Base-by-base conservation (phyloP, 1,140 invertebrate genomes). In the Radopholus similis region DNA sequence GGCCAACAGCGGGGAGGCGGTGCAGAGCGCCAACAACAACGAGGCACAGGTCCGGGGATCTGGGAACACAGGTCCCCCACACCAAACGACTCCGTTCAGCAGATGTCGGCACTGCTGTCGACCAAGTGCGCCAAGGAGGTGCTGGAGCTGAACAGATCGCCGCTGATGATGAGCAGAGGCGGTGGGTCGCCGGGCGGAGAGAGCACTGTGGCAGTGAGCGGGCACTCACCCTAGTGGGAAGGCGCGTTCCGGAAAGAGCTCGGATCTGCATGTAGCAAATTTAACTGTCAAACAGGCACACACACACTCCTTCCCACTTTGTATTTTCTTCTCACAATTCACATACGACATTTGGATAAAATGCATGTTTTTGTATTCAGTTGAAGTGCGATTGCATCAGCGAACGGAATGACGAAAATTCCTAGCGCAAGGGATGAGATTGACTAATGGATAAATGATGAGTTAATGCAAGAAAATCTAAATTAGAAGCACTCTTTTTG, bases 121-220 rank as follows among this genome's bases (percentile, higher is more conserved):
- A 38, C 59, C 40, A 62, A 62, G 18, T 62, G 59, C 34, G 59
- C 26, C 28, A 62, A 47, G 18, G 59, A 62, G 30, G 9, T 28
- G 47, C 30, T 23, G 18, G 47, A 51, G 3, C 18, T 26, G 2
- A 51, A 51, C 47, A 51, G 59, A 26, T 62, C 59, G 11, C 59
- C 59, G 21, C 23, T 9, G 4, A 51, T 28, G 4, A 38, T 13
- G 18, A 60, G 37, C n/a, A n/a, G n/a, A n/a, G n/a, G n/a, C 13
- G 38, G 49, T 6, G 59, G 34, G 11, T 62, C 59, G 2, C 40
- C 59, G 9, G 30, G 40, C 13, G 59, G 40, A 6, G 59, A 62
- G 6, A 62, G 21, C 18, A 42, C 42, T 4, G 34, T 51, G 47
- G 47, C 47, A 6, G 21, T 51, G 47, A 51, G 30, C 47, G 47